These are phyloP conservation scores for Galerucella nymphaeae DNA, from an alignment of 2,888 invertebrate genomes.

Conservation along the genomic window DNA sequence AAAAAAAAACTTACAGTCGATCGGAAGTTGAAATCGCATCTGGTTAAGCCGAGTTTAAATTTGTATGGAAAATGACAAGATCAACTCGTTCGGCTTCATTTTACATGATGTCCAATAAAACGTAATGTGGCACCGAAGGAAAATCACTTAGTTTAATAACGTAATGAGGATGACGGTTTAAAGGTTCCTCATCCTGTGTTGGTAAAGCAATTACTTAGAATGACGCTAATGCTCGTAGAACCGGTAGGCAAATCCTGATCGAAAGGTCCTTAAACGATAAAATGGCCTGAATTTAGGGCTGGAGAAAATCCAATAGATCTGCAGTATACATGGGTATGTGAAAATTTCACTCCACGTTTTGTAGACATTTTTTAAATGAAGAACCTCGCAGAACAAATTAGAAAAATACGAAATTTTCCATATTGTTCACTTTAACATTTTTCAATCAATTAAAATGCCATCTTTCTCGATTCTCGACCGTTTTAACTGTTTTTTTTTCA, in stretches of 20 bases:
- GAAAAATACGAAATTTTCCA: slow-evolving; percentile 19
- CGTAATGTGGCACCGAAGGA: slow-evolving; percentile 49
- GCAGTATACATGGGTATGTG: slow-evolving; percentile 4
- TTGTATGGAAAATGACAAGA: slow-evolving; percentile 36
- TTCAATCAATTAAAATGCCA: slow-evolving; percentile 45
- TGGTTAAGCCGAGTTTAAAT: slow-evolving; percentile 26
- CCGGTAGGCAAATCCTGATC: slow-evolving; percentile 53
- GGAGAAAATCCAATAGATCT: slow-evolving; percentile 11
- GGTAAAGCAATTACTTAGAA: slow-evolving; percentile 47
- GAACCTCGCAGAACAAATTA: slow-evolving; percentile 18
- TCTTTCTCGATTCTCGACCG: slow-evolving; percentile 39
- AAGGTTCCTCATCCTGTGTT: slow-evolving; percentile 43
- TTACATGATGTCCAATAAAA: slow-evolving; percentile 49
- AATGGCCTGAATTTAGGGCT: slow-evolving; percentile 14
- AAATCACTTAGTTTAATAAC: slow-evolving; percentile 48
- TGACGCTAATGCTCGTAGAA: slow-evolving; percentile 53
- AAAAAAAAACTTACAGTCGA: not conserved
- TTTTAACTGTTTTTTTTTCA: slow-evolving; percentile 42
- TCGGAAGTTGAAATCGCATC: slow-evolving; percentile 9
- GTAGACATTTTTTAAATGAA: slow-evolving; percentile 10
- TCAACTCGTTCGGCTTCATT: slow-evolving; percentile 34
- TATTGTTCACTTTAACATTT: slow-evolving; percentile 30
- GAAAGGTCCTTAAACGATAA: slow-evolving; percentile 25
- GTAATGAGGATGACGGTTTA: slow-evolving; percentile 50
- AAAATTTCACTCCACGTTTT: not conserved